Evolutionary conservation across 2,113 vertebrate species (phyloP), one percentile per base, ranked within the genome.

Genomic region (Lepus americanus): DNA sequence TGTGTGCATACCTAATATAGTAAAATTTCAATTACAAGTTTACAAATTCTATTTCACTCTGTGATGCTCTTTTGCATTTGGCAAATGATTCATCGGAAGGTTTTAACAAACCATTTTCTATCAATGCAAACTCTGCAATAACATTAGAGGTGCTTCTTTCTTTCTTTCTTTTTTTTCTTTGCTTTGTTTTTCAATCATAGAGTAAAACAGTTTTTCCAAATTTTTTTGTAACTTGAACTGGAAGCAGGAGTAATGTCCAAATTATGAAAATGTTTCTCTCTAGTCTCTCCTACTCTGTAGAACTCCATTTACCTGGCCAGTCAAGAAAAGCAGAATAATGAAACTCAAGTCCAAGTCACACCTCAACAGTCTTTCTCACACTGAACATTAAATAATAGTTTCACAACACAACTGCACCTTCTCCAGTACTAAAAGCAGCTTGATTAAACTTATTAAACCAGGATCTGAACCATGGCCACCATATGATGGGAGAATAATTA

Each of bases 361-460:
- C 7, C 31, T 90, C 64, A 49, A 29, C 31, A 84, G 51, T 9
- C n/a, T 87, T 44, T 67, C 39, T 85, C 20, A 0, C 20, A 29
- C 17, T 39, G 17, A 85, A 78, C 51, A 59, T 81, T 90, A 95
- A 97, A 87, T 63, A 92, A 76, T 55, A 70, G 55, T 89, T 12
- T 63, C n/a, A 88, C 25, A 77, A 55, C 55, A 66, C 6, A 22
- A 70, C 33, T n/a, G 81, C 1, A 5, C 78, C 33, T 85, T 95
- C 61, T 82, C 82, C n/a, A 72, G 81, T 11, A 66, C 63, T 81
- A 78, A 84, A 88, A 88, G 69, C 84, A 79, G 31, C 51, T 33
- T 29, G 53, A 87, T 92, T 90, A 84, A 91, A 90, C 77, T 91
- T 83, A 96, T 90, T 96, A 96, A 89, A 36, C 16, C 72, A 53